Percentiles rank a stretch among this genome's conserved stretches.
These are phyloP conservation scores for Phasia obesa DNA, from an alignment of 2,888 invertebrate species.

Conservation along the genomic window DNA sequence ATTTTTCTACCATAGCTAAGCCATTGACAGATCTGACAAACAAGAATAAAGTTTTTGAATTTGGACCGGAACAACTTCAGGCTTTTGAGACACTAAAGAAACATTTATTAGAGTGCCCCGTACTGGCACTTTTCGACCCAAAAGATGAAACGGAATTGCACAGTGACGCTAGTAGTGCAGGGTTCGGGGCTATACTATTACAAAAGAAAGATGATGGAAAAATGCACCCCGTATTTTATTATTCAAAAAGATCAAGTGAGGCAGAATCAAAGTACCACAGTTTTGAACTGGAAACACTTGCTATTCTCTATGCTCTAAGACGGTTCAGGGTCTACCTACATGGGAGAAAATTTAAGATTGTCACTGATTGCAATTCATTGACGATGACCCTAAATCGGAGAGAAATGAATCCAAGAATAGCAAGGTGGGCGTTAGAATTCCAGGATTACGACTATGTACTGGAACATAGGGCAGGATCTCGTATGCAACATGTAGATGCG, in stretches of 20 bases:
- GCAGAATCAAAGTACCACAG: neutral
- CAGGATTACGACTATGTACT: neutral
- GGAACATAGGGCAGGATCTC: too few relatives aligned
- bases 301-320: neutral
- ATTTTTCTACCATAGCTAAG: neutral
- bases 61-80: neutral
- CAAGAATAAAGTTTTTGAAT: neutral
- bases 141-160: neutral
- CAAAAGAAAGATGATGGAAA: too few relatives aligned
- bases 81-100: too few relatives aligned
- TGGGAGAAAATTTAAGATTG: conserved; percentile 2
- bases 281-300: neutral
- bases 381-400: neutral
- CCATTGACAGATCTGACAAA: neutral
- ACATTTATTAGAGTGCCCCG: neutral
- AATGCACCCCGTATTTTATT: too few relatives aligned
- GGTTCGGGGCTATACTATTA: too few relatives aligned
- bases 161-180: neutral
- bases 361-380: neutral
- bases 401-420: neutral
- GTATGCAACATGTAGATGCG: too few relatives aligned
- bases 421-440: neutral
- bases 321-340: neutral
- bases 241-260: neutral
- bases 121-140: neutral